These are phyloP conservation scores for Cisticola juncidis DNA, from an alignment of 2,113 vertebrate genomes.

Conservation along the genomic window DNA sequence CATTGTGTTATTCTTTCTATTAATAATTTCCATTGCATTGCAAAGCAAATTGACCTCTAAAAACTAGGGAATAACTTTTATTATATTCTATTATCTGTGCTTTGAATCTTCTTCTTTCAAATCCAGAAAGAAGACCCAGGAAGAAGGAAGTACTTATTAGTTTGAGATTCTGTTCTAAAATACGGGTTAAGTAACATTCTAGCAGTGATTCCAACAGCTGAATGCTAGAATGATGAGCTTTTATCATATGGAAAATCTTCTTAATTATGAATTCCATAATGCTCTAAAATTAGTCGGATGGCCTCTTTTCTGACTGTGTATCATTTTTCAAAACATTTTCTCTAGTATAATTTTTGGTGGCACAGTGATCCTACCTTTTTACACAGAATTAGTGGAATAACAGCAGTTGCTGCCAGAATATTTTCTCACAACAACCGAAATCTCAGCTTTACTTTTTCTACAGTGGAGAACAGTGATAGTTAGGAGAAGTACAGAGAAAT, in stretches of 20 bases:
- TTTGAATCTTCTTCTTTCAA: not conserved
- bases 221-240: conserved; percentile 41
- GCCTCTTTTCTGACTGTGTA: not conserved
- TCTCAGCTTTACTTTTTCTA: not conserved
- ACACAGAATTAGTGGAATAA: not conserved
- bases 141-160: conserved; percentile 24
- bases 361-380: not conserved
- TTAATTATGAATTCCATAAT: conserved; percentile 39
- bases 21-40: not conserved
- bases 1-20: not conserved
- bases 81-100: not conserved
- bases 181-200: not conserved
- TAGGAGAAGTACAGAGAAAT: not conserved
- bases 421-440: not conserved
- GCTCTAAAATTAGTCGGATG: conserved; percentile 25
- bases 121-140: not conserved
- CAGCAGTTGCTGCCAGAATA: not conserved
- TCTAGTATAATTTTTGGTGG: not conserved
- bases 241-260: conserved; percentile 7
- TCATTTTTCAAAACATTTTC: not conserved
- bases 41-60: conserved; percentile 5
- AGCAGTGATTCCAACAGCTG: not conserved
- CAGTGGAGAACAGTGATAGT: not conserved
- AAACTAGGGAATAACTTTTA: not conserved
- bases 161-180: not conserved